Conservation (phyloP, 2,797 vertebrate genomes). For the Sphenopsis melanotis region DNA sequence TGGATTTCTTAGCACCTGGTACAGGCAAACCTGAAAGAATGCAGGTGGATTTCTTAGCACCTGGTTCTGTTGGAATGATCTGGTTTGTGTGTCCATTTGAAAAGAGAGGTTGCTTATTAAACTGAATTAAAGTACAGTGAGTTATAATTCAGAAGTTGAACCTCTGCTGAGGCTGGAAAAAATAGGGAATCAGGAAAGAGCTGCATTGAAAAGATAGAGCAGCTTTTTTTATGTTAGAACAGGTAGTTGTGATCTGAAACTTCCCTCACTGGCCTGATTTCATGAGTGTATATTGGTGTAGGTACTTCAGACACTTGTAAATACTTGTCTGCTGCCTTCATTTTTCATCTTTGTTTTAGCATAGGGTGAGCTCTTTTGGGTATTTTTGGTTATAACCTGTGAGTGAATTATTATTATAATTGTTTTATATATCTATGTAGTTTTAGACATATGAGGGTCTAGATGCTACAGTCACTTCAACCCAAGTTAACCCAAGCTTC, state of each 20-base stretch:
- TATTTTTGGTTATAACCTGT: not conserved
- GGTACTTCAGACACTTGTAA: not conserved
- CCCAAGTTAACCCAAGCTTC: not conserved
- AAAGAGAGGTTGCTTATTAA: not conserved
- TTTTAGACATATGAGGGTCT: not conserved
- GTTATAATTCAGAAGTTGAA: not conserved
- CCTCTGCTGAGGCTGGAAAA: not conserved
- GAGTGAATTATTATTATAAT: not conserved
- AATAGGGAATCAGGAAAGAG: not conserved
- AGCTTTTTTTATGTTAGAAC: not conserved
- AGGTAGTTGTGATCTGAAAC: not conserved
- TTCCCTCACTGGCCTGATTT: not conserved
- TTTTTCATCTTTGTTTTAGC: not conserved
- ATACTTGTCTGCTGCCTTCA: not conserved
- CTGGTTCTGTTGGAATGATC: not conserved
- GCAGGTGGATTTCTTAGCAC: not conserved
- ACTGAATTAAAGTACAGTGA: not conserved
- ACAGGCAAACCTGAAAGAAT: not conserved
- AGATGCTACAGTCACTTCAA: not conserved
- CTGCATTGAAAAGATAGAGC: fast-evolving
- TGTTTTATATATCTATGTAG: not conserved
- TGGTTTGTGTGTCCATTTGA: not conserved
- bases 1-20: not conserved
- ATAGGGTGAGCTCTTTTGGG: fast-evolving
- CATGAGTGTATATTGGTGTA: not conserved